Percentiles rank a stretch among this genome's conserved stretches.
These are phyloP conservation scores for Sarcophaga subvicina DNA, from an alignment of 2,888 invertebrate genomes.

Conservation along the genomic window DNA sequence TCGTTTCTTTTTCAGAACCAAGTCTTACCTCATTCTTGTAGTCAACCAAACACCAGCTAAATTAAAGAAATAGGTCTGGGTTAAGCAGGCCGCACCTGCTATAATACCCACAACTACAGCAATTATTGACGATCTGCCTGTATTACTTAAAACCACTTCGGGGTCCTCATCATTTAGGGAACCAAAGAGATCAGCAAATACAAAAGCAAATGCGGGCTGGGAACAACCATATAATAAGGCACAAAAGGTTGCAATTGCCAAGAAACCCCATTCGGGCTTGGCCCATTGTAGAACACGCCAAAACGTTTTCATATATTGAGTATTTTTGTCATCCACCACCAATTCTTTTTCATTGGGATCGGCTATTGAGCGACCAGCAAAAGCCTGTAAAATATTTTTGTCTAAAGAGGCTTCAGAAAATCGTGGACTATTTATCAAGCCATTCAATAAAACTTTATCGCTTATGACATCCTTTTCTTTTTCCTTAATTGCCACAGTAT, in stretches of 20 bases:
- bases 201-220: constrained; percentile 89
- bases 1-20: background rate
- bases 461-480: constrained; percentile 37
- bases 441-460: constrained; percentile 38
- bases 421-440: constrained; percentile 35
- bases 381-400: constrained; percentile 65
- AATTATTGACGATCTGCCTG: constrained; percentile 85
- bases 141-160: constrained; percentile 83
- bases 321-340: constrained; percentile 74
- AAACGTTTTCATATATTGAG: constrained; percentile 78
- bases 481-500: constrained; percentile 74
- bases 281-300: constrained; percentile 86
- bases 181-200: constrained; percentile 90
- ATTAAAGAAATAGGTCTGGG: constrained; percentile 89
- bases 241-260: constrained; percentile 85
- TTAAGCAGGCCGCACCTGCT: constrained; percentile 86
- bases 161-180: constrained; percentile 85
- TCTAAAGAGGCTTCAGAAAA: constrained; percentile 61
- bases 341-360: constrained; percentile 54
- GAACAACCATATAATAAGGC: constrained; percentile 87
- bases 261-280: constrained; percentile 86
- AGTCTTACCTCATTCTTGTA: constrained; percentile 82
- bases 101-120: constrained; percentile 86
- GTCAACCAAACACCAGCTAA: constrained; percentile 90
- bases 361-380: constrained; percentile 50